phyloP scores from a whole-genome alignment of 2,888 invertebrate species.

The Sicus ferrugineus region DNA sequence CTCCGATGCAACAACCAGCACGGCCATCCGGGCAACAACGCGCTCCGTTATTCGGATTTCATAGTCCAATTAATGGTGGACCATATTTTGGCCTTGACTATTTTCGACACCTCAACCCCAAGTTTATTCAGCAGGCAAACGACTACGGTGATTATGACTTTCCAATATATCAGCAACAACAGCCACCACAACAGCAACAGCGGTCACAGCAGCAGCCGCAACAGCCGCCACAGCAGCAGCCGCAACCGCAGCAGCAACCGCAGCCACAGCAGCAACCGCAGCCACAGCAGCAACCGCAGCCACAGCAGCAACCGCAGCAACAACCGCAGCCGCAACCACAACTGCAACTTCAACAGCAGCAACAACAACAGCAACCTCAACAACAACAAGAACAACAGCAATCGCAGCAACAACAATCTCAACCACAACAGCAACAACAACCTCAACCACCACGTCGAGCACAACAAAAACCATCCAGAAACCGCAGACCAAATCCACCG shows the following conservation, averaged over 20 bases:
- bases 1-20: slow-evolving; percentile 24
- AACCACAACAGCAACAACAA: slow-evolving; percentile 18
- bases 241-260: background rate
- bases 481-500: background rate
- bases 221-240: slow-evolving; percentile 12
- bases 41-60: background rate
- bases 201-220: slow-evolving; percentile 24
- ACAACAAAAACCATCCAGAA: slow-evolving; percentile 18
- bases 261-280: slow-evolving; percentile 5
- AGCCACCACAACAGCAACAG: slow-evolving; percentile 17
- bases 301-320: slow-evolving; percentile 19
- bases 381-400: slow-evolving; percentile 18
- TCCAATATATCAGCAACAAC: background rate
- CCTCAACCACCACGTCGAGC: slow-evolving; percentile 14
- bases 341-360: no score
- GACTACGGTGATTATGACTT: slow-evolving; percentile 37
- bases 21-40: slow-evolving; percentile 7
- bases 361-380: background rate
- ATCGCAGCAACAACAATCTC: slow-evolving; percentile 21
- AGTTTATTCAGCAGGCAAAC: background rate
- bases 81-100: slow-evolving; percentile 33
- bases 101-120: slow-evolving; percentile 26
- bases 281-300: slow-evolving; percentile 20
- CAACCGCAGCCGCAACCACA: slow-evolving; percentile 19
- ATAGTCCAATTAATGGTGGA: slow-evolving; percentile 30